Evolutionary conservation across 2,797 vertebrate genomes (phyloP), one percentile per base, ranked within the genome.

Genomic region (Megaceryle alcyon): DNA sequence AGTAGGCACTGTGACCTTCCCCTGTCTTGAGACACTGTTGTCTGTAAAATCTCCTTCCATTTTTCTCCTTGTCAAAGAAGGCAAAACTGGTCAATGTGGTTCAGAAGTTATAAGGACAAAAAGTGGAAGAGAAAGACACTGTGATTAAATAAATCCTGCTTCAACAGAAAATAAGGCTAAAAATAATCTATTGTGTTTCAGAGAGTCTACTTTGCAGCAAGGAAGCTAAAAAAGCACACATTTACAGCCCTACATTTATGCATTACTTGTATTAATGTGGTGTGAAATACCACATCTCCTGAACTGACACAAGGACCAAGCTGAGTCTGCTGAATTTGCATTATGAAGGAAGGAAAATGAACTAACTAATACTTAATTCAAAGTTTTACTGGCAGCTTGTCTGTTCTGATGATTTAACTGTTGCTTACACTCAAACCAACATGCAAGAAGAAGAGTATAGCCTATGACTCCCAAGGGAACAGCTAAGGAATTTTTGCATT

Each of bases 381-480:
- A 76, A 65, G 75, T 86, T 95, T 93, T 91, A 84, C 82, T 90
- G 95, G 53, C 86, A 84, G 64, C 44, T 79, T 64, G 39, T 66
- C 84, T 92, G n/a, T 75, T 75, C 71, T 83, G 68, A 90, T 80
- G 92, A 94, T 81, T 97, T 97, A 96, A 95, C 80, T 95, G 78
- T n/a, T 95, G 85, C 95, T 97, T 97, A 97, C 88, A 84, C 88
- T 86, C 61, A 97, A 89, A 96, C 72, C 88, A 82, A 63, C 63
- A 78, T n/a, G 41, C 76, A 96, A 91, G 68, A 86, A 91, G 68
- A 86, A 90, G 69, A 93, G 94, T 95, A 90, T 11, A 97, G 87
- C 48, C 79, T 48, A 3, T 43, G 20, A 75, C 46, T 90, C 82
- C 53, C 53, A 83, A 95, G 82, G 66, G 51, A 96, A 76, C 51